Base-by-base conservation (phyloP, 2,888 invertebrate genomes). In the Hoplodrina ambigua region DNA sequence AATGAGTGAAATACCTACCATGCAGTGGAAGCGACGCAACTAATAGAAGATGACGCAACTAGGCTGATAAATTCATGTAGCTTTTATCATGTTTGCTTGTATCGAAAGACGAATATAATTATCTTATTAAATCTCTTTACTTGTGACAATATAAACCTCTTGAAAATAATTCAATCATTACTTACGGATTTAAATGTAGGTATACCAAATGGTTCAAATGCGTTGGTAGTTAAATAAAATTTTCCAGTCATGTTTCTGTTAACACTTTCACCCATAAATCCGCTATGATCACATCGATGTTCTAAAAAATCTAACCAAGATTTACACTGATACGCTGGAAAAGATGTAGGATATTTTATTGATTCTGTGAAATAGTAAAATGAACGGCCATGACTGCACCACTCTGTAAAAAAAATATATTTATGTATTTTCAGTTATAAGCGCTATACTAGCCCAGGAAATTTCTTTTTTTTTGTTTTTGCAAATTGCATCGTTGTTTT, bases 341-440 rank as follows among this genome's bases (percentile, higher is more conserved):
- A 97, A 0, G 95, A 96, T 63, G 87, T 88, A 0, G 94, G 92
- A 53, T 93, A 91, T 52, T 90, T 88, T 49, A 97, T 96, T 2
- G 97, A 97, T 85, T 97, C 97, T 0, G 96, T 95, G 88, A 96
- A 97, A 80, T 96, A 97, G 68, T 92, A 80, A 88, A 96, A 96
- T 0, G 97, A 96, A 75, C 97, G 94, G 2, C 96, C 96, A 86
- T 97, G 97, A 86, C 97, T 97, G 89, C 97, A 97, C 10, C 96
- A 96, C 87, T 97, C 97, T 94, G 93, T 65, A 90, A 91, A 60
- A 55, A 76, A 49, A 69, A 69, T 25, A n/a, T 25, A 25, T 25
- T 25, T 25, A 55, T 0, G 17, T 15, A 44, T 17, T 46, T 46
- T 17, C 17, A 46, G 4, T 0, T 11, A 17, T 17, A 46, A 17